Evolutionary conservation across 2,888 invertebrate species (phyloP), one percentile per base, ranked within the genome.

Genomic region (Callosobruchus maculatus): DNA sequence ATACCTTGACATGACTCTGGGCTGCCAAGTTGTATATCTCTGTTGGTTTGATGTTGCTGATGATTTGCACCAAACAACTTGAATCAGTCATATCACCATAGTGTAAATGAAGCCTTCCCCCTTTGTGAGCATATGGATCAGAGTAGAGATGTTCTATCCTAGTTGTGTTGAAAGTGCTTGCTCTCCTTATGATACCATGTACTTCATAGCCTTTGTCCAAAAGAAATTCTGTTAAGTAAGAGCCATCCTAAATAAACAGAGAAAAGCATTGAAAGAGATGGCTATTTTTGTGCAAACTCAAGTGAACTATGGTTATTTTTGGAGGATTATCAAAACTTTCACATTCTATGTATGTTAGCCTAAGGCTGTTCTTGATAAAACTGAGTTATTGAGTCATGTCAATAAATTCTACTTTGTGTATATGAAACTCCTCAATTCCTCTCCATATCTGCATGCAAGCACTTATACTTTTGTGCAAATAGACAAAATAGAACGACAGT

Each of bases 81-180:
- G 97, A 97, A 87, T 99, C 99, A 0, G 99, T 99, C 92, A 99
- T 93, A 85, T 99, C 99, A 20, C 99, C 99, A 87, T 99, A 99
- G 87, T 99, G 99, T 7, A 99, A 89, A 82, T 96, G 95, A 94
- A 98, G 96, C 81, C 90, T 90, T 0, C 95, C 96, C 26, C 82
- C 94, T n/a, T 92, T 92, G 87, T 99, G 99, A 22, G 94, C 92
- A 67, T 93, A 91, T 0, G 96, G 96, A 87, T 98, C 94, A 0
- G 93, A 94, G 86, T 99, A 99, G 72, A 99, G 88, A 88, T 99
- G 99, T 84, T 97, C 95, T 78, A 99, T 99, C 76, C 99, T 91
- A 3, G 93, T 93, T 0, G 99, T 99, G 87, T 99, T 99, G 86
- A 99, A 99, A 0, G 97, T 95, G 82, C 97, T 97, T 0, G 98